Conservation (phyloP, 2,797 vertebrate species). For the Babyrousa celebensis region DNA sequence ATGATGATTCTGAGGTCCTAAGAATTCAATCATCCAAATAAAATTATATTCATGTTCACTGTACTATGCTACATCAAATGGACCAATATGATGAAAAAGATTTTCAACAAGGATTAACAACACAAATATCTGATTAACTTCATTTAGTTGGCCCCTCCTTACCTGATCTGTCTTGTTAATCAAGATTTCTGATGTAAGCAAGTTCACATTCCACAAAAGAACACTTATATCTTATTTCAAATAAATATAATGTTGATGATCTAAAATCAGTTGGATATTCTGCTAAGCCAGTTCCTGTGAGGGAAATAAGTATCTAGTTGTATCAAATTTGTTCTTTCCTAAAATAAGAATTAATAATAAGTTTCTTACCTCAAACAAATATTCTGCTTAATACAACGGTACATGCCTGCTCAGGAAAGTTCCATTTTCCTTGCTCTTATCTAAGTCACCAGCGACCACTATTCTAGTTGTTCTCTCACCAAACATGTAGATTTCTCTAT, state of each 20-base stretch:
- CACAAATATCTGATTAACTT: conserved; percentile 35
- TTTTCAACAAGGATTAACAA: conserved; percentile 40
- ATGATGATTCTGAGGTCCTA: not conserved
- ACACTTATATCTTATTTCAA: not conserved
- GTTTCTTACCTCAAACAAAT: not conserved
- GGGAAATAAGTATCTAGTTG: conserved; percentile 12
- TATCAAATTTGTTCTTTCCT: conserved; percentile 38
- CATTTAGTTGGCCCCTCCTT: conserved; percentile 21
- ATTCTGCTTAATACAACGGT: not conserved
- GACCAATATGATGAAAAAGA: not conserved
- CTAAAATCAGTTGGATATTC: not conserved
- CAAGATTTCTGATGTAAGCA: not conserved
- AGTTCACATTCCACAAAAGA: conserved; percentile 35
- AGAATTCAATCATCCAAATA: conserved; percentile 2
- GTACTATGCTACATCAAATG: not conserved
- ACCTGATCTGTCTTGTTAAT: not conserved
- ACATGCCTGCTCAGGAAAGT: not conserved
- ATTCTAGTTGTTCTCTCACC: conserved; percentile 29
- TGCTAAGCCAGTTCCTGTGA: conserved; percentile 3
- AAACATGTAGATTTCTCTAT: conserved; percentile 13
- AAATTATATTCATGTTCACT: conserved; percentile 30
- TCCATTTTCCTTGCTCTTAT: not conserved
- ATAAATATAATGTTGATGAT: conserved; percentile 50
- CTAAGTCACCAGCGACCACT: not conserved
- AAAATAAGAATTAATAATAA: conserved; percentile 43